Conservation (phyloP, 2,113 vertebrate genomes). For the Stigmatopora nigra region DNA sequence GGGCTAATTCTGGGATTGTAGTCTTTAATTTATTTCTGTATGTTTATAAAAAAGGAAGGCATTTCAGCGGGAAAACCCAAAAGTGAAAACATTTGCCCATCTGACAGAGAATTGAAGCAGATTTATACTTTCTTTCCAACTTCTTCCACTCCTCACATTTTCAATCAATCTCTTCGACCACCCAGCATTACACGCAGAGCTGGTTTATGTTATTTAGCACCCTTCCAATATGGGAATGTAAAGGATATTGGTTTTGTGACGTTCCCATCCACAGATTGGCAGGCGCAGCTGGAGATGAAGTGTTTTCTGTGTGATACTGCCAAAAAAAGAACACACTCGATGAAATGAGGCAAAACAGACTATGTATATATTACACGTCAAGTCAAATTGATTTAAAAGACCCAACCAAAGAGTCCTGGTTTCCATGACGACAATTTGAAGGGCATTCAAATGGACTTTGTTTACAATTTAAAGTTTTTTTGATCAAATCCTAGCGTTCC, state of each 20-base stretch:
- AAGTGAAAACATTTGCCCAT: not conserved
- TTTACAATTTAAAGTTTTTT: no score
- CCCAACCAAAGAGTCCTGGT: no score
- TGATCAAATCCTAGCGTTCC: no score
- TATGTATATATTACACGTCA: not conserved
- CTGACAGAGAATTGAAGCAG: not conserved
- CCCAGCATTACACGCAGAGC: constrained; percentile 35
- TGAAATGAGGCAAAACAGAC: constrained; percentile 1
- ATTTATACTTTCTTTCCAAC: not conserved
- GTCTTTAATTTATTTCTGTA: no score
- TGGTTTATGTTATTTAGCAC: constrained; percentile 59
- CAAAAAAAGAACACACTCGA: constrained; percentile 13
- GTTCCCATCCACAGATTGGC: constrained; percentile 52
- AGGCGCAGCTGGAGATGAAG: constrained; percentile 34
- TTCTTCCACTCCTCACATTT: not conserved
- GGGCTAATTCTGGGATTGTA: no score
- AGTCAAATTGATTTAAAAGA: not conserved
- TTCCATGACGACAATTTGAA: not conserved
- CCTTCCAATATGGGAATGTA: constrained; percentile 42
- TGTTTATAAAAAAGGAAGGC: no score
- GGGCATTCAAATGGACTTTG: not conserved
- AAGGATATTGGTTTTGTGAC: constrained; percentile 58
- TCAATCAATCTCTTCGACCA: constrained; percentile 40
- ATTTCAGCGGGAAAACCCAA: not conserved
- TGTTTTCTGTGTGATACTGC: constrained; percentile 34